A percentile compares a stretch with the other conserved stretches of the same genome.
Evolutionary conservation across 2,113 vertebrate genomes (phyloP).

Genomic region (Hystrix brachyura): DNA sequence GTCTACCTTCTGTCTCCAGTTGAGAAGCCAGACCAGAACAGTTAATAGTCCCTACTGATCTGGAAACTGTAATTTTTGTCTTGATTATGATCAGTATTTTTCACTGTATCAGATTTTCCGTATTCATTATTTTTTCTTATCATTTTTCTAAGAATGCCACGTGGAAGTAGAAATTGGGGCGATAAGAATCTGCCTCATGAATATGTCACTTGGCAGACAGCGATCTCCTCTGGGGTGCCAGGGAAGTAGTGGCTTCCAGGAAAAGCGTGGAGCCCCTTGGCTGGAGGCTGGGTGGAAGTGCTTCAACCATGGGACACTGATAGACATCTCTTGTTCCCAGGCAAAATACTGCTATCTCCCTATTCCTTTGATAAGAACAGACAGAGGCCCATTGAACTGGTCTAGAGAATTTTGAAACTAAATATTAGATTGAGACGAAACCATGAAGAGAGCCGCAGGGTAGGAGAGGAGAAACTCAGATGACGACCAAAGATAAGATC

Average conservation of each 20-base stretch:
- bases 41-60: neutral
- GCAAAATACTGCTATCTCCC: neutral
- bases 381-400: neutral
- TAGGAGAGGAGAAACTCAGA: neutral
- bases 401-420: conserved; percentile 15
- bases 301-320: neutral
- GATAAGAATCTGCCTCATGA: neutral
- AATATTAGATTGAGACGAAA: neutral
- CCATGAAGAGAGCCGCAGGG: neutral
- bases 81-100: conserved; percentile 64
- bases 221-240: neutral
- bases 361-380: neutral
- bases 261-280: neutral
- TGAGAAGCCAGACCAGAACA: conserved; percentile 2
- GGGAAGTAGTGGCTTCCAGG: neutral
- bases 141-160: conserved; percentile 63
- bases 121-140: conserved; percentile 34
- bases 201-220: neutral
- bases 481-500: neutral
- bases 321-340: neutral
- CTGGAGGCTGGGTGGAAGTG: neutral
- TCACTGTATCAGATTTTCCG: neutral
- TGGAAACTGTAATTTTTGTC: conserved; percentile 38
- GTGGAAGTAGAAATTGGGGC: neutral
- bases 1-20: neutral